A percentile compares a stretch with the other conserved stretches of the same genome.
Conservation (phyloP, 2,113 vertebrate genomes). For the Apaloderma vittatum region DNA sequence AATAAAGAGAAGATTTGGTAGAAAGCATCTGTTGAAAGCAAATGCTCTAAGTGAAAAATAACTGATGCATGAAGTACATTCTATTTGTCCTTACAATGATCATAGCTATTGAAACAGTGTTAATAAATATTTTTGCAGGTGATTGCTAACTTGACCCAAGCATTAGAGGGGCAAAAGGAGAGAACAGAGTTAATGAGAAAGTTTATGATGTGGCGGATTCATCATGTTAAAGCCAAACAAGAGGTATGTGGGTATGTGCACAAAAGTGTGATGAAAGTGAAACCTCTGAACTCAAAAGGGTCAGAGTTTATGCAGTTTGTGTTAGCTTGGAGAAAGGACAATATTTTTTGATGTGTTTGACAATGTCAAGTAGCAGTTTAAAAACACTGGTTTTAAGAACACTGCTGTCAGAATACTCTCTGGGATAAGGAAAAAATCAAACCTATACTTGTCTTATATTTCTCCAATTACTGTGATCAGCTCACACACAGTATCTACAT, state of each 20-base stretch:
- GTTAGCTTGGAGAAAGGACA: not conserved
- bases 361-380: not conserved
- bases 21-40: not conserved
- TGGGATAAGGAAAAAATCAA: not conserved
- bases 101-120: not conserved
- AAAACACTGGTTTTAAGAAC: not conserved
- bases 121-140: conserved; percentile 81
- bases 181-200: conserved; percentile 88
- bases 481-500: not conserved
- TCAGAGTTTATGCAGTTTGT: not conserved
- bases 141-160: conserved; percentile 87
- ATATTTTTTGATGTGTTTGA: not conserved
- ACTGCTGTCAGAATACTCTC: not conserved
- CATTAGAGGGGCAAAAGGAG: conserved; percentile 90
- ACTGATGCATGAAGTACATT: not conserved
- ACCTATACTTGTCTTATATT: not conserved
- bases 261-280: not conserved
- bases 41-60: not conserved
- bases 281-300: not conserved
- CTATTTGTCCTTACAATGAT: not conserved
- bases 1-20: not conserved
- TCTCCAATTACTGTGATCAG: not conserved
- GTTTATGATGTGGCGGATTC: conserved; percentile 90
- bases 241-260: conserved; percentile 87
- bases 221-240: conserved; percentile 83